Percentiles rank a stretch among this genome's conserved stretches.
Evolutionary conservation across 2,113 vertebrate genomes (phyloP).

Genomic region (Sardina pilchardus): DNA sequence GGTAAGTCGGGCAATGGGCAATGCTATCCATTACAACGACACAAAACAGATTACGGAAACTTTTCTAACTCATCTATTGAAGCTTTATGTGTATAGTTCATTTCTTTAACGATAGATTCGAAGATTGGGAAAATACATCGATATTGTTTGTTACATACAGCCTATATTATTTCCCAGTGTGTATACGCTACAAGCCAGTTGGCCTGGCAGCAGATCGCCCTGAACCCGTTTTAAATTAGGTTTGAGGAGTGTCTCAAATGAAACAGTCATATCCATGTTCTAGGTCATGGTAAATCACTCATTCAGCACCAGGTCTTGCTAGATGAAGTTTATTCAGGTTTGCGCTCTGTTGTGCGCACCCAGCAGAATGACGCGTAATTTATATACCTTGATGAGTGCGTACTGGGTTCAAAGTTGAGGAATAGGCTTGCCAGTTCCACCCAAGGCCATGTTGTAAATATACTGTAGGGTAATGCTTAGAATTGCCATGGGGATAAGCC

Average conservation of each 20-base stretch:
- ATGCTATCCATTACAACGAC: neutral
- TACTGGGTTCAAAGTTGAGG: neutral
- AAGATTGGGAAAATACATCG: neutral
- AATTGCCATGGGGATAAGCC: neutral
- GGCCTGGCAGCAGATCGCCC: neutral
- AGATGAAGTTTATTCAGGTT: neutral
- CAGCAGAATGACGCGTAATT: neutral
- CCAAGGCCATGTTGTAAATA: neutral
- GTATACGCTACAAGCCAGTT: neutral
- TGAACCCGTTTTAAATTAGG: neutral
- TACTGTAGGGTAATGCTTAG: neutral
- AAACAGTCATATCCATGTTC: neutral
- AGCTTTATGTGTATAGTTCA: neutral
- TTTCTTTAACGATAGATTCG: neutral
- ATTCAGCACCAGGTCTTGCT: neutral
- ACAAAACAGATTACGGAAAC: neutral
- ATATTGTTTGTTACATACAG: neutral
- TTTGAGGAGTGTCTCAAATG: neutral
- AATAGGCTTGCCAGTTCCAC: neutral
- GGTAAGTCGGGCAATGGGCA: constrained; percentile 8
- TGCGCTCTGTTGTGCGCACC: neutral
- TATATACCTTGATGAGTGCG: neutral
- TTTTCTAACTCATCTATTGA: neutral
- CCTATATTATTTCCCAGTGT: neutral
- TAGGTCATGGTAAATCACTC: neutral